Base-by-base conservation (phyloP, 2,113 vertebrate species). In the Nycticebus coucang region DNA sequence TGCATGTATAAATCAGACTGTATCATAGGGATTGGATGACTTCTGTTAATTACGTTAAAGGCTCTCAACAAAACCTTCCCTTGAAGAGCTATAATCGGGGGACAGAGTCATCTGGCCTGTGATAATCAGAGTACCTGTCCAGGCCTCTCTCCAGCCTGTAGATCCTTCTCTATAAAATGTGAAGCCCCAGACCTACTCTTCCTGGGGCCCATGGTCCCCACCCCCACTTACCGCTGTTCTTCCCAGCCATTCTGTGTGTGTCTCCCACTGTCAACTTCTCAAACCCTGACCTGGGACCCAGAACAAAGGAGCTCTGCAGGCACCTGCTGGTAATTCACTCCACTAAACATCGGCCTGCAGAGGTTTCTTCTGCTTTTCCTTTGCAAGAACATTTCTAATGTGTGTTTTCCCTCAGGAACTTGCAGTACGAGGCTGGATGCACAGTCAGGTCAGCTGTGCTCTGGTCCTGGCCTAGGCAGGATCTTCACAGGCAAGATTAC, bases 41-140 rank as follows among this genome's bases (percentile, higher is more conserved):
- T 80, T 60, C 33, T 14, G 8, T 35, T 79, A 68, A 75, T 80
- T 13, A 26, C 3, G 9, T 24, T 37, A 87, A 77, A 89, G 14
- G 19, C 45, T 79, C 45, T 85, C 81, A 33, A 87, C 9, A 74
- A 66, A 89, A 79, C 17, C 92, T 79, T 62, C 81, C 86, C n/a
- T 45, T 59, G 89, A 88, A 57, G 86, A 89, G 69, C 30, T 57
- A n/a, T 19, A 2, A 69, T 87, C 53, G 64, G 75, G 37, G 9
- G 18, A 64, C 6, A 37, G 79, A 26, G 66, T 64, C 30, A 35
- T 69, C 57, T 37, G n/a, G 17, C 33, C 22, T 26, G 26, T 2
- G 12, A 33, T 24, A 75, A 86, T 35, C 5, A 1, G 22, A 68
- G 28, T 71, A 28, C 55, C 59, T 71, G 4, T 21, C 72, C 41